Evolutionary conservation across 2,888 invertebrate genomes (phyloP), one percentile per base, ranked within the genome.

Genomic region (Branchipolynoe longqiensis): DNA sequence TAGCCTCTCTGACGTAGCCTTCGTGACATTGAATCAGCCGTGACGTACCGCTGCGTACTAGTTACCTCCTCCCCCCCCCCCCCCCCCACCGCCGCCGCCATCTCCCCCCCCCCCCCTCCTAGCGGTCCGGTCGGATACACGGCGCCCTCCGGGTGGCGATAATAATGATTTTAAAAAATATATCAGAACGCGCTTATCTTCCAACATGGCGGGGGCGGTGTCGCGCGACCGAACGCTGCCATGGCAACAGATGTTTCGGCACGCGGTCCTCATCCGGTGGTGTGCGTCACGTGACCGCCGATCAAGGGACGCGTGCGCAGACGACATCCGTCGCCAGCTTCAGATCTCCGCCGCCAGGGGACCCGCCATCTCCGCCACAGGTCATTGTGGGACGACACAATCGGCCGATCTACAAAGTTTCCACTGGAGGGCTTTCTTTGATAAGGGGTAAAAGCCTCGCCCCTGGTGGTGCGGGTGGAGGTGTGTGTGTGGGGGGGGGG

Each of bases 171-270:
- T 18, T 12, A 12, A 48, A 69, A 78, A 78, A 78, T 48, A 78
- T 78, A 54, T 78, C 54, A 78, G 48, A 78, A 28, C 48, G 8
- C 0, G 1, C 78, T 78, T 78, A 78, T 78, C 78, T 78, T 22
- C 38, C 33, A 69, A 33, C 69, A 78, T 54, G 54, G 41, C 41
- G 12, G 78, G 78, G 78, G 41, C 48, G 78, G 78, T 78, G 78
- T 78, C 78, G 78, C 78, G 22, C 78, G 36, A 38, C 33, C 69
- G 69, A 33, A 41, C 48, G 78, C 48, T 48, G 78, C 54, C 78
- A 78, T 78, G 78, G 78, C 54, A 78, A 78, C 78, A 78, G 78
- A 78, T 78, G 78, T 78, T 78, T 78, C 78, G 78, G 48, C 78
- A 48, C 78, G 41, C 22, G 28, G 78, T 78, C 78, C 41, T 48